Evolutionary conservation across 1,140 invertebrate species (phyloP).

Genomic region (Macrocentrus cingulum): DNA sequence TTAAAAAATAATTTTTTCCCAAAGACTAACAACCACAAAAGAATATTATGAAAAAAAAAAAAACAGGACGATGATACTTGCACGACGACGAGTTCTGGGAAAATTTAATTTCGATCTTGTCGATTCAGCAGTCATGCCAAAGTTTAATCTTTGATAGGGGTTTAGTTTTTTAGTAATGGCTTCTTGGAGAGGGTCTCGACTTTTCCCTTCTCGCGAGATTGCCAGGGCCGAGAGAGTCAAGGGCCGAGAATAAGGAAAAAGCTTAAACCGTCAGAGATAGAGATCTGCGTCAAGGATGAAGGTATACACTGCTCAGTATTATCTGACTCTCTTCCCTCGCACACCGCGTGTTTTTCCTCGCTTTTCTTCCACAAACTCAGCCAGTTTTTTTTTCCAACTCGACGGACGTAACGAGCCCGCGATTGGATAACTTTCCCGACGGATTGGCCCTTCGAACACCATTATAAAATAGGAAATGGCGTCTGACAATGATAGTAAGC

Average conservation of each 20-base stretch:
- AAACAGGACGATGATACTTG: no score
- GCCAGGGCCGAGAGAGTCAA: constrained; percentile 28
- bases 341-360: constrained; percentile 2
- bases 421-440: constrained; percentile 58
- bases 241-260: constrained; percentile 40
- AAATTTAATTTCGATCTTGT: constrained; percentile 66
- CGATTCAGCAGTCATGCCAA: constrained; percentile 63
- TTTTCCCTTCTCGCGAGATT: constrained; percentile 15
- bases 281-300: constrained; percentile 57
- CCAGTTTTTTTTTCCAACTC: constrained; percentile 52
- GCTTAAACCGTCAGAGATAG: constrained; percentile 61
- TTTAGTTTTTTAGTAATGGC: constrained; percentile 62
- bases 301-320: constrained; percentile 40
- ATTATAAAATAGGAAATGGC: no score
- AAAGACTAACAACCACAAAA: no score
- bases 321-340: not conserved
- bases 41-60: no score
- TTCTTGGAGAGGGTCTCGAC: constrained; percentile 32
- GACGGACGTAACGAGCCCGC: constrained; percentile 52
- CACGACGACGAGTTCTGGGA: constrained; percentile 45
- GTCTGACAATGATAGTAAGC: constrained; percentile 7
- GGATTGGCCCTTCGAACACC: no score
- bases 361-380: constrained; percentile 5
- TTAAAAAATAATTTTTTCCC: no score
- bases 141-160: constrained; percentile 66